Evolutionary conservation across 2,888 invertebrate genomes (phyloP).

Genomic region (Drosophila koepferae): DNA sequence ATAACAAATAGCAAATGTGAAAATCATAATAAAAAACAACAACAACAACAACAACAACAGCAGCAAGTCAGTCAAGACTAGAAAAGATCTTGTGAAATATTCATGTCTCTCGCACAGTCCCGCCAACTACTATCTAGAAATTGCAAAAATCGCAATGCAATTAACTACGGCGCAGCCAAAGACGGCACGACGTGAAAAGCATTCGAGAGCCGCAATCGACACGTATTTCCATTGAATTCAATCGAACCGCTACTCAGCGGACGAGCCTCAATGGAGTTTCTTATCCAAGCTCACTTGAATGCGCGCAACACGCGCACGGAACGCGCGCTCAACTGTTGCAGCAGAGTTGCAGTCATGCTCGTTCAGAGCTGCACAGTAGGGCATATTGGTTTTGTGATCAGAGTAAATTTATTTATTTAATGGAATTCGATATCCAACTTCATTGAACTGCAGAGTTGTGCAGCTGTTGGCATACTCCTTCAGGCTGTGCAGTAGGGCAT

Average conservation of each 20-base stretch:
- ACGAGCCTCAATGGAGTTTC: slow-evolving; percentile 37
- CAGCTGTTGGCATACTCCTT: not conserved
- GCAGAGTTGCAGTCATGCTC: slow-evolving; percentile 6
- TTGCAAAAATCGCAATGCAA: slow-evolving; percentile 48
- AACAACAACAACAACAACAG: not conserved
- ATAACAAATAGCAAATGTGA: slow-evolving; percentile 25
- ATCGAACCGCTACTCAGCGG: slow-evolving; percentile 34
- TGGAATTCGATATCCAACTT: slow-evolving; percentile 25
- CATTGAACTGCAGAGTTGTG: too few species aligned
- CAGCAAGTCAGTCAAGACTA: too few species aligned
- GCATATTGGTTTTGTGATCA: not conserved
- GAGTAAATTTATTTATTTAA: not conserved
- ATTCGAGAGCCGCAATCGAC: slow-evolving; percentile 23
- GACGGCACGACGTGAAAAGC: slow-evolving; percentile 32
- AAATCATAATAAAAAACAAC: not conserved
- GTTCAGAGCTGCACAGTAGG: not conserved
- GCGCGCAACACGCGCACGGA: not conserved
- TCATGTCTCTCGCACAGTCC: not conserved
- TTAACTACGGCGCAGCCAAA: slow-evolving; percentile 8
- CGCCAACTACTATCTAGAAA: slow-evolving; percentile 11
- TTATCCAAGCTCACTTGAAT: slow-evolving; percentile 35
- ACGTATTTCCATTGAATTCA: slow-evolving; percentile 47
- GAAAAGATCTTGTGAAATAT: slow-evolving; percentile 48
- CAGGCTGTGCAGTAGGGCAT: not conserved
- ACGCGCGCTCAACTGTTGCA: slow-evolving; percentile 15